Evolutionary conservation across 2,888 invertebrate species (phyloP), one percentile per base, ranked within the genome.

Genomic region (Malachius bipustulatus): DNA sequence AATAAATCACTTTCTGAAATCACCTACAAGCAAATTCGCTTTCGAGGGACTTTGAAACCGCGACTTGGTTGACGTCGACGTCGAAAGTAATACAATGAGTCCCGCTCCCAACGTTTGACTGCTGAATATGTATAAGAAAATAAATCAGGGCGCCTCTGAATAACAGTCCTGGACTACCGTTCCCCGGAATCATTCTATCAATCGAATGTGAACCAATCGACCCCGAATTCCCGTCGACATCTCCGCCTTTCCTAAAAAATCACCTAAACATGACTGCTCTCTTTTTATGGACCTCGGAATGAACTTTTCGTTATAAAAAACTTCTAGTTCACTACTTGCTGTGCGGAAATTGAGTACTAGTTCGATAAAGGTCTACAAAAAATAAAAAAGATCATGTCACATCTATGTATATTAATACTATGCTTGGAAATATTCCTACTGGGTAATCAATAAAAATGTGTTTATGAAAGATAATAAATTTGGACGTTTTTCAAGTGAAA

Each of bases 1-100:
- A 51, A 53, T 54, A 54, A 54, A 54, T 54, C 52, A 53, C 52
- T 50, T 50, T 47, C 46, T 45, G 43, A 47, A 50, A 53, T 52
- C 53, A 52, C 51, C 51, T 51, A 48, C 48, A 50, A 53, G 51
- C 53, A 51, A 52, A 53, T 50, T 49, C 49, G 48, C 50, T 49
- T 53, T 51, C 49, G 51, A 50, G 47, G 49, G 47, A 51, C 40
- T 46, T 46, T 46, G 39, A 43, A 44, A 41, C 40, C 40, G 47
- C 44, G 41, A 38, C 40, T n/a, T n/a, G n/a, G 36, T 41, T 45
- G 45, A 36, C 41, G 44, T 35, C 38, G 45, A 38, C 36, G 42
- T 34, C 41, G 35, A 26, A 26, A 40, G 34, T 34, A 41, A 41
- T 37, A 39, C 42, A 40, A 36, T 39, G 43, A 37, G 38, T 36